Base-by-base conservation (phyloP, 2,797 vertebrate species). In the Muraenolepis orangiensis region DNA sequence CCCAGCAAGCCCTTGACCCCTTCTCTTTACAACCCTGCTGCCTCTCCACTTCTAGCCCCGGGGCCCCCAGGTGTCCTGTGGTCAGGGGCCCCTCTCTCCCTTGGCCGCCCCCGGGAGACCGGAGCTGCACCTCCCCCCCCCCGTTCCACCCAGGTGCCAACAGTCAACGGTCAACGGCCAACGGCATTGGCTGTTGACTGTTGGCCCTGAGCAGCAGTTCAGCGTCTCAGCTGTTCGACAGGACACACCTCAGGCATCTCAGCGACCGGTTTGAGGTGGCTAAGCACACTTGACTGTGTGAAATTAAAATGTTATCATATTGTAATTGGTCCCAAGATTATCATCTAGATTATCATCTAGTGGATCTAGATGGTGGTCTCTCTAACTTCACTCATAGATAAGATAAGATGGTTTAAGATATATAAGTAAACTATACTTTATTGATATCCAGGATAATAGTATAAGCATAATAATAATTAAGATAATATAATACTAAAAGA, bases 21-120 rank as follows among this genome's bases (percentile, higher is more conserved):
- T 2, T 4, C 20, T n/a, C 42, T 83, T 23, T 20, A 40, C 81
- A 84, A 84, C 79, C 79, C 77, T 83, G 78, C 77, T 83, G 78
- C 29, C 72, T 81, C 70, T 84, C 85, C 87, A 87, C 85, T 87
- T 76, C 68, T 81, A 83, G 85, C 84, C 79, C 84, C 30, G 29
- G 12, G 77, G 75, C 79, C 88, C 84, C 83, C 79, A 71, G 31
- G 82, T 75, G 87, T 73, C 85, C 85, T 83, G 72, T 69, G 29
- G 16, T 16, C 40, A 80, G 82, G 82, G 83, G 82, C 80, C 74
- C 57, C 30, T 80, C 79, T 76, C 72, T 84, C 76, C 72, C 68
- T 72, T 11, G 79, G 57, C n/a, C 78, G 69, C 78, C 74, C 46
- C 78, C 78, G 73, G 64, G 14, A 71, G 79, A 71, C 78, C 82